Percentiles rank a stretch among this genome's conserved stretches.
Conservation (phyloP, 2,113 vertebrate genomes). For the Clinocottus analis region DNA sequence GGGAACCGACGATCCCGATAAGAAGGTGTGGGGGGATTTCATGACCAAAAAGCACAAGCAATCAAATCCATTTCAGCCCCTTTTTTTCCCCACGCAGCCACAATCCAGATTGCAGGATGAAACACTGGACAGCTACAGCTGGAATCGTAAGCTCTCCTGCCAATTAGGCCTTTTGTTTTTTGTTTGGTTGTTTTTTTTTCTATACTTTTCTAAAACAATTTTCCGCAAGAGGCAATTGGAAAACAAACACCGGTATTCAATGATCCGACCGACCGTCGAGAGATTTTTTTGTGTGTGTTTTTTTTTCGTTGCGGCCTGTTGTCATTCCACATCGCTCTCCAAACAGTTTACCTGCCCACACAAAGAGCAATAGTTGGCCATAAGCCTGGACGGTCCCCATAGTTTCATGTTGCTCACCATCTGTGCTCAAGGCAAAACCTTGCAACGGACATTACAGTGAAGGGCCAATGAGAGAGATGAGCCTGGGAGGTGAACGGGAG, state of each 20-base stretch:
- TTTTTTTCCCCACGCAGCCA: slow-evolving; percentile 24
- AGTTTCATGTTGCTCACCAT: slow-evolving; percentile 75
- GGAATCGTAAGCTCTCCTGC: slow-evolving; percentile 47
- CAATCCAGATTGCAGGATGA: slow-evolving; percentile 60
- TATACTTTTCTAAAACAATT: slow-evolving; percentile 26
- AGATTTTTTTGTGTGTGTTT: slow-evolving; percentile 53
- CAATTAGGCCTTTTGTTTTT: slow-evolving; percentile 12
- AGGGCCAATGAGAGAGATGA: slow-evolving; percentile 59
- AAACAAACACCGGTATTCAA: slow-evolving; percentile 57
- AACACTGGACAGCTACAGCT: slow-evolving; percentile 34
- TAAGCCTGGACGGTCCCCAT: slow-evolving; percentile 65
- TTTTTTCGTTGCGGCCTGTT: slow-evolving; percentile 49
- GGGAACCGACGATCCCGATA: slow-evolving; percentile 35
- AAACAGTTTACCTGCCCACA: slow-evolving; percentile 67
- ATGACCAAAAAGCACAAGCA: slow-evolving; percentile 50
- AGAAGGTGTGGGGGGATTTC: slow-evolving; percentile 46
- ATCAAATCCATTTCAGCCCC: slow-evolving; percentile 62
- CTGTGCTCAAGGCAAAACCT: slow-evolving; percentile 70
- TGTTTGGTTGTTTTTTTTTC: too few relatives aligned
- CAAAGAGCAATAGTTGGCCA: slow-evolving; percentile 65
- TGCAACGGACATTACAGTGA: slow-evolving; percentile 42
- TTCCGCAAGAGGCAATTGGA: slow-evolving; percentile 31
- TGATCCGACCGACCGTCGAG: slow-evolving; percentile 33
- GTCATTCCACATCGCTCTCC: slow-evolving; percentile 58
- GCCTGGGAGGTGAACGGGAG: slow-evolving; percentile 56